Base-by-base conservation (phyloP, 1,140 invertebrate genomes). In the Globodera rostochiensis region DNA sequence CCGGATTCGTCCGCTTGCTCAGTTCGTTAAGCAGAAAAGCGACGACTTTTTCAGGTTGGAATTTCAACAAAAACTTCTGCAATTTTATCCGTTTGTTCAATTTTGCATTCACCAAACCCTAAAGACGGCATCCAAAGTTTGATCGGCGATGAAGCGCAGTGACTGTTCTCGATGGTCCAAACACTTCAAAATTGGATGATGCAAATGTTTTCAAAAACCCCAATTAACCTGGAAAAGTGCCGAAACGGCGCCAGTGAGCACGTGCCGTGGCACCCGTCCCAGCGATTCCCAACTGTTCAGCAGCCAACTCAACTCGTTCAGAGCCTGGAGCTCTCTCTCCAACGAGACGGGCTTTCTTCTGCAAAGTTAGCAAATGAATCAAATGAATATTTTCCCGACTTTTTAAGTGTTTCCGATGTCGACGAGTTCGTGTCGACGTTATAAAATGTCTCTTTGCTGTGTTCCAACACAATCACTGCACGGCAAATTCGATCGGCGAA, bases 131-230 rank as follows among this genome's bases (percentile, higher is more conserved):
- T 83, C 82, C 60, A 83, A 71, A 21, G 70, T 50, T 71, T 83
- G 82, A 25, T 83, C 82, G 50, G 82, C 82, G 50, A 84, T 47
- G 69, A 83, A 70, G 4, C 82, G 83, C n/a, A 83, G n/a, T n/a
- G 83, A 36, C 66, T 74, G 74, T 36, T 83, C 82, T 8, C 46
- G 57, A 25, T 80, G 70, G 76, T 80, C 50, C 70, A 80, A n/a
- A 66, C 60, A 79, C 47, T 75, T 45, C 19, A 25, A 45, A 8
- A 80, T 53, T 53, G 1, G 53, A 67, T 21, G 70, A 36, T 36
- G 46, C 76, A 80, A 69, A 46, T 47, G 73, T 21, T 7, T 74
- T 64, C 6, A 50, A 4, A 8, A 75, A 15, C n/a, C 36, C 69
- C 8, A 71, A 45, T 21, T 21, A 69, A 71, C 69, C 69, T 71